Percentiles rank a stretch among this genome's conserved stretches.
These are phyloP conservation scores for Tubiluchus corallicola DNA, from an alignment of 2,888 invertebrate genomes.

Conservation along the genomic window DNA sequence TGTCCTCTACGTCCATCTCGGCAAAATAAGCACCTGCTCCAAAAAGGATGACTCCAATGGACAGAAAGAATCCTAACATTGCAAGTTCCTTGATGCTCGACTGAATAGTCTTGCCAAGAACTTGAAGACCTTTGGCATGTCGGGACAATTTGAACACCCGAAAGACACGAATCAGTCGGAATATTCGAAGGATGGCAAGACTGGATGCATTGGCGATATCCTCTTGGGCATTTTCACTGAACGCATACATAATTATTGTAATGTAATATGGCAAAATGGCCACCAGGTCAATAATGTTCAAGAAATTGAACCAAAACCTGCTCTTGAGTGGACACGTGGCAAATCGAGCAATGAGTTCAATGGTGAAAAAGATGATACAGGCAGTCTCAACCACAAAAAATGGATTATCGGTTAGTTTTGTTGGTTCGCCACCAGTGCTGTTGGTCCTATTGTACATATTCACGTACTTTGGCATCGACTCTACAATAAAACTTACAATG, in stretches of 20 bases:
- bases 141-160: background rate
- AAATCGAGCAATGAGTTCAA: constrained; percentile 23
- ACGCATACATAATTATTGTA: constrained; percentile 17
- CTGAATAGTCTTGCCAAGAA: background rate
- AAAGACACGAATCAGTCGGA: background rate
- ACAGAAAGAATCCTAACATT: background rate
- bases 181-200: background rate
- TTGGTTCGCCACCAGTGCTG: background rate
- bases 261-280: constrained; percentile 27
- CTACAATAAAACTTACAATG: constrained; percentile 24
- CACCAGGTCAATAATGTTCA: constrained; percentile 26
- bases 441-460: background rate
- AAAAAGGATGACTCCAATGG: background rate
- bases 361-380: constrained; percentile 27
- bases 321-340: constrained; percentile 20
- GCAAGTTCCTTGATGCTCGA: background rate
- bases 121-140: background rate
- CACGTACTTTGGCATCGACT: constrained; percentile 13
- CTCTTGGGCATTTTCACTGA: too few species aligned
- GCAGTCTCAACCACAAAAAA: constrained; percentile 25
- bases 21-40: background rate
- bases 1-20: background rate
- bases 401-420: constrained; percentile 13
- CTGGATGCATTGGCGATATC: constrained; percentile 1
- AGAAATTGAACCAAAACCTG: constrained; percentile 19